Conservation (phyloP, 2,888 invertebrate species). For the Sarcophaga caerulescens region DNA sequence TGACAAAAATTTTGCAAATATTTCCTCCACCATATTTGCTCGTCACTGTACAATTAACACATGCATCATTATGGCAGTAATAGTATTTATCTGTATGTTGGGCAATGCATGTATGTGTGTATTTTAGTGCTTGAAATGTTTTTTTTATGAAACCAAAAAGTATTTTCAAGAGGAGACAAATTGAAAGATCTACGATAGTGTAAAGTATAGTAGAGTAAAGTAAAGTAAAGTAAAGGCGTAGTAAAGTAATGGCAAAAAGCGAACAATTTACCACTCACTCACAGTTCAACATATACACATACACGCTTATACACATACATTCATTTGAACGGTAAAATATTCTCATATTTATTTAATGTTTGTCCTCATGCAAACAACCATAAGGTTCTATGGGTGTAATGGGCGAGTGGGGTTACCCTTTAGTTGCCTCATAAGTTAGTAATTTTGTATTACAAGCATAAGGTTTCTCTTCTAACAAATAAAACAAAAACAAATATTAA, state of each 20-base stretch:
- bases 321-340: background rate
- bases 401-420: background rate
- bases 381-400: background rate
- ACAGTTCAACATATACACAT: background rate
- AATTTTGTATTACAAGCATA: constrained; percentile 47
- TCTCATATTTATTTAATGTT: background rate
- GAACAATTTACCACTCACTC: constrained; percentile 39
- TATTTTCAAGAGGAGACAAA: constrained; percentile 63
- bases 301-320: background rate
- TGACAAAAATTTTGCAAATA: too few relatives aligned
- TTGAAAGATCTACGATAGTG: constrained; percentile 66
- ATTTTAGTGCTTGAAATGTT: background rate
- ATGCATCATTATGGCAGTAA: background rate
- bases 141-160: constrained; percentile 47
- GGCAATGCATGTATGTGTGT: constrained; percentile 14
- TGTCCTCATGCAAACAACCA: background rate
- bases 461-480: background rate
- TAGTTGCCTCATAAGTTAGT: constrained; percentile 28
- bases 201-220: constrained; percentile 56
- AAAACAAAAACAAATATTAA: background rate
- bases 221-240: constrained; percentile 21
- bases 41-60: too few relatives aligned
- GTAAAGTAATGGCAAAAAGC: too few relatives aligned
- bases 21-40: too few relatives aligned
- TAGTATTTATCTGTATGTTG: background rate